Evolutionary conservation across 2,888 invertebrate species (phyloP).

Genomic region (Drosophila barbarae): DNA sequence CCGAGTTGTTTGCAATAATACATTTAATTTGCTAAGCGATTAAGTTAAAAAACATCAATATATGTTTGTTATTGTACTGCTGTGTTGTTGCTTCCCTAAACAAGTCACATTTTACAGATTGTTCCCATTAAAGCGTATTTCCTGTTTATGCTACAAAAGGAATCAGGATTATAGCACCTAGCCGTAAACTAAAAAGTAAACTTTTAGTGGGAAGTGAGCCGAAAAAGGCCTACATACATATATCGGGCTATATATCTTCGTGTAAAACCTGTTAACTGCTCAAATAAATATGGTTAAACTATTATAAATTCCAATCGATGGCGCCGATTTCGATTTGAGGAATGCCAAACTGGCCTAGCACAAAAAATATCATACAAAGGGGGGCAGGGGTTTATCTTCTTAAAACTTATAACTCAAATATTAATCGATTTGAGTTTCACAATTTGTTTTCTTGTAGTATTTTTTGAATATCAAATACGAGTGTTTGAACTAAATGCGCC

Average conservation of each 20-base stretch:
- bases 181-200: conserved; percentile 8
- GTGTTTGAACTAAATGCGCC: conserved; percentile 24
- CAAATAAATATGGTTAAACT: conserved; percentile 54
- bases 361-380: conserved; percentile 37
- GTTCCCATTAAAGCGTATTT: conserved; percentile 31
- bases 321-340: conserved; percentile 28
- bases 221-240: neutral
- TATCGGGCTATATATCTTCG: conserved; percentile 1
- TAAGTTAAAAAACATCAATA: conserved; percentile 25
- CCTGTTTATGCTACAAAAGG: conserved; percentile 21
- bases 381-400: neutral
- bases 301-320: conserved; percentile 30
- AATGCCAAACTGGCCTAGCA: conserved; percentile 27
- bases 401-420: conserved; percentile 9
- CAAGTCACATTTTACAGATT: conserved; percentile 53
- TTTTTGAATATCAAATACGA: conserved; percentile 44
- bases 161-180: conserved; percentile 5
- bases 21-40: conserved; percentile 28
- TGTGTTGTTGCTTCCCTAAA: conserved; percentile 59
- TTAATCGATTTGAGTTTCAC: conserved; percentile 8
- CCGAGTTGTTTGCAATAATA: conserved; percentile 20
- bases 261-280: conserved; percentile 34
- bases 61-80: conserved; percentile 42
- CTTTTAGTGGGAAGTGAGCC: conserved; percentile 5
- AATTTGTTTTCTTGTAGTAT: conserved; percentile 1